phyloP scores from a whole-genome alignment of 2,113 vertebrate species.

The Mobula hypostoma region DNA sequence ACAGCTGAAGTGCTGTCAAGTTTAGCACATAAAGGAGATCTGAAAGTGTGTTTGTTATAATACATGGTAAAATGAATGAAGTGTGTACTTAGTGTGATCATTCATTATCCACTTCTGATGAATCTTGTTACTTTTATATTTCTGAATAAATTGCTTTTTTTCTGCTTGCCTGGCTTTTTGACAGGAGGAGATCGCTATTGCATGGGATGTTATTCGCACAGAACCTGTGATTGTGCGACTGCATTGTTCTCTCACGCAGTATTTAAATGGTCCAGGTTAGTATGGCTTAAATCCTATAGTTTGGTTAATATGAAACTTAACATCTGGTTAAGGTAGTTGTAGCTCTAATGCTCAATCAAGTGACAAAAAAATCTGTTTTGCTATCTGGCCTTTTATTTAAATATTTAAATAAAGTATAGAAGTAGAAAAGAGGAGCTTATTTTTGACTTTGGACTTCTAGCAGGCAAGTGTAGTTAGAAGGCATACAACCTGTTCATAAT shows the following conservation, averaged over 20 bases:
- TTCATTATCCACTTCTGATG: conserved; percentile 27
- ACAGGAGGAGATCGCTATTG: conserved; percentile 83
- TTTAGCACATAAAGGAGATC: neutral
- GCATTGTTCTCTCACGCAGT: conserved; percentile 82
- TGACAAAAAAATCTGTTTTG: neutral
- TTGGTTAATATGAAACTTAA: neutral
- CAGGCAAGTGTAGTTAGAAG: neutral
- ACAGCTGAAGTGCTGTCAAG: neutral
- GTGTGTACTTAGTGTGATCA: conserved; percentile 14
- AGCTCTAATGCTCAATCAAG: neutral
- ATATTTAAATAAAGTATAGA: neutral
- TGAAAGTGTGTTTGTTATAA: conserved; percentile 3
- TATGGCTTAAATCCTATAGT: conserved; percentile 24
- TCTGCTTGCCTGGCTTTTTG: conserved; percentile 44
- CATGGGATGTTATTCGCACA: conserved; percentile 81
- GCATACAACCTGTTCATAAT: neutral
- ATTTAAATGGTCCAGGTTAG: conserved; percentile 81
- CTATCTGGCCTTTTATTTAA: neutral
- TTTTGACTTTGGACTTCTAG: neutral
- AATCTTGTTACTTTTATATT: conserved; percentile 18
- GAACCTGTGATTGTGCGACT: conserved; percentile 79
- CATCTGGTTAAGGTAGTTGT: neutral
- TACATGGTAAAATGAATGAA: conserved; percentile 14
- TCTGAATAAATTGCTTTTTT: conserved; percentile 39
- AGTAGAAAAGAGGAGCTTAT: neutral